Conservation (phyloP, 64 coral and sea anemone genomes). For the Acropora yongei region DNA sequence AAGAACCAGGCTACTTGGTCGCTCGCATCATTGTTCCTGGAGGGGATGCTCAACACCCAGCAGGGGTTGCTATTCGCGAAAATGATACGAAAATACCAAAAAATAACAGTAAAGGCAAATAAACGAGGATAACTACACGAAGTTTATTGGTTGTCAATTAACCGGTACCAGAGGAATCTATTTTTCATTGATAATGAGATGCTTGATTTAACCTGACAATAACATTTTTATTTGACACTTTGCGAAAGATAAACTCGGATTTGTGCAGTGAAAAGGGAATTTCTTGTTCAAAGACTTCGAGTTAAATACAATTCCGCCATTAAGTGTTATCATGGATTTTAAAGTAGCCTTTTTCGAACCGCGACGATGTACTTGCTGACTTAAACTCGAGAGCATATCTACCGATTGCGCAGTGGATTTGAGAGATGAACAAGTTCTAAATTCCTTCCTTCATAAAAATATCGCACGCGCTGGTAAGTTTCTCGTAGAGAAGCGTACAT, state of each 20-base stretch:
- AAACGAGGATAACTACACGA: not conserved
- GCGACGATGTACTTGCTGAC: too few relatives aligned
- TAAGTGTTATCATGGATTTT: too few relatives aligned
- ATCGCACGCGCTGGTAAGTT: not conserved
- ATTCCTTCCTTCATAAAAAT: not conserved
- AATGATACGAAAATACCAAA: not conserved
- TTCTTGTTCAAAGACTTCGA: too few relatives aligned
- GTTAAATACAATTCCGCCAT: too few relatives aligned
- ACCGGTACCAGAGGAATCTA: not conserved
- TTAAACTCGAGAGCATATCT: too few relatives aligned
- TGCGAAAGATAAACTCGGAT: not conserved
- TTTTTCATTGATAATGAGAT: constrained; percentile 33
- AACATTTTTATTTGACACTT: not conserved
- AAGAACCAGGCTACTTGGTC: too few relatives aligned
- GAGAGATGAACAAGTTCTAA: too few relatives aligned
- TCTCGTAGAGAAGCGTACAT: not conserved
- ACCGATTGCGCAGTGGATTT: too few relatives aligned
- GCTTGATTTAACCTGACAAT: not conserved
- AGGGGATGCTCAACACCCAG: too few relatives aligned
- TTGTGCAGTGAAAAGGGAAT: not conserved
- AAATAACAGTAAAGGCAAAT: not conserved
- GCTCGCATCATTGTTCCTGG: too few relatives aligned
- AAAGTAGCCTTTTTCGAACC: too few relatives aligned
- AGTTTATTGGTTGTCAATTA: not conserved
- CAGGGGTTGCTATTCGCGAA: too few relatives aligned